Conservation (phyloP, 2,888 invertebrate species). For the Tortrix viridana region DNA sequence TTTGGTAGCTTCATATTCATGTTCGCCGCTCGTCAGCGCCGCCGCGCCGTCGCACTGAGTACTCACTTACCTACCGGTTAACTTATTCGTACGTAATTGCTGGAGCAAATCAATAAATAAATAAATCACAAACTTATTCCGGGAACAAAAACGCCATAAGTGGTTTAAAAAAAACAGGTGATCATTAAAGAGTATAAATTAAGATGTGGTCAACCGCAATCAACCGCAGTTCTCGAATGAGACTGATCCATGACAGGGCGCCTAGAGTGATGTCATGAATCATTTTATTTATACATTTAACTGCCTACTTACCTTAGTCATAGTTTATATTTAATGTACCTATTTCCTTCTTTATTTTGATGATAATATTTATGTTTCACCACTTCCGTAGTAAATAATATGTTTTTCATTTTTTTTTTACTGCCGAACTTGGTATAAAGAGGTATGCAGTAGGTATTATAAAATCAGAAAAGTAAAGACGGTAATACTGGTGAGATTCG, state of each 20-base stretch:
- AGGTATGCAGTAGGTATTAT: no score
- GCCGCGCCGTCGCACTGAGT: no score
- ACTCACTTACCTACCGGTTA: no score
- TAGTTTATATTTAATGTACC: not conserved
- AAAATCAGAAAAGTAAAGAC: no score
- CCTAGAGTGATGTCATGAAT: conserved; percentile 30
- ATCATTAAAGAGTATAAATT: conserved; percentile 24
- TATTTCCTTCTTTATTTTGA: not conserved
- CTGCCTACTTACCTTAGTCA: conserved; percentile 7
- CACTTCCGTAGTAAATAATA: no score
- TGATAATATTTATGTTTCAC: not conserved
- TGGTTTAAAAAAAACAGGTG: conserved; percentile 11
- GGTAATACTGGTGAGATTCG: no score
- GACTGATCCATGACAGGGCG: conserved; percentile 19
- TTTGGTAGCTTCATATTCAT: no score
- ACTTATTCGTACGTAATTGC: no score
- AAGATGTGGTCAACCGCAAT: conserved; percentile 28
- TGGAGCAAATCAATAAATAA: no score
- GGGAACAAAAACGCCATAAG: conserved; percentile 8
- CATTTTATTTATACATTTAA: conserved; percentile 15
- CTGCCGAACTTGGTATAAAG: no score
- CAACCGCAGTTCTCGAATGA: conserved; percentile 10
- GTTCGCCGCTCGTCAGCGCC: no score
- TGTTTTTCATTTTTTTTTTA: no score
- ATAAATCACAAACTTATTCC: conserved; percentile 11